Base-by-base conservation (phyloP, 2,888 invertebrate genomes). In the Metopia argyrocephala region DNA sequence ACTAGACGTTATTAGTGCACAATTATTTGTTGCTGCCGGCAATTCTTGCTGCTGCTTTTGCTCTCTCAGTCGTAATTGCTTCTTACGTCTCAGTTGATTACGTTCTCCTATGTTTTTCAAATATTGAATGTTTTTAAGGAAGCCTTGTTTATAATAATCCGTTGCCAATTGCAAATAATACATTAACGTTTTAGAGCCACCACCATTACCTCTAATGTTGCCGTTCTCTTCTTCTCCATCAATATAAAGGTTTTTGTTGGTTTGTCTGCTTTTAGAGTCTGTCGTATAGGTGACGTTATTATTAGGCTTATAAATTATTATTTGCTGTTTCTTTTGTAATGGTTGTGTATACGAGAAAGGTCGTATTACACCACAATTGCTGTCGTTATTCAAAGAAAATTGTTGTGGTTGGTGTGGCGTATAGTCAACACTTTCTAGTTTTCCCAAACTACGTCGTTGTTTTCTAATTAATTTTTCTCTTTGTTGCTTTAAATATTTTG, bases 121-220 rank as follows among this genome's bases (percentile, higher is more conserved):
- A 83, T 91, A 90, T 79, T 88, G 87, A 74, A 90, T 85, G 83
- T 89, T 89, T 38, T 86, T 84, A 38, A 88, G 86, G 85, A 89
- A 87, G 71, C 89, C 89, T 68, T 88, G 86, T 83, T 89, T 85
- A 84, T 90, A 91, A 82, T 87, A 89, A 75, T 87, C 86, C 61
- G 85, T 86, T 76, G 90, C 90, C 85, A 90, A 84, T 87, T 87
- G 84, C 86, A 85, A 82, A 86, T 85, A 76, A 82, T 84, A 73
- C 84, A 83, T 20, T 83, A 79, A 38, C 15, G 80, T 64, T 52
- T 57, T 61, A 52, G 52, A 27, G 20, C 54, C 50, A 80, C 46
- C 31, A 64, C 56, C 15, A 56, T 56, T 48, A 48, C 21, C n/a
- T n/a, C n/a, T n/a, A n/a, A n/a, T n/a, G n/a, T n/a, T 48, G 62